Evolutionary conservation across 1,140 invertebrate genomes (phyloP).

Genomic region (Aphidius gifuensis): DNA sequence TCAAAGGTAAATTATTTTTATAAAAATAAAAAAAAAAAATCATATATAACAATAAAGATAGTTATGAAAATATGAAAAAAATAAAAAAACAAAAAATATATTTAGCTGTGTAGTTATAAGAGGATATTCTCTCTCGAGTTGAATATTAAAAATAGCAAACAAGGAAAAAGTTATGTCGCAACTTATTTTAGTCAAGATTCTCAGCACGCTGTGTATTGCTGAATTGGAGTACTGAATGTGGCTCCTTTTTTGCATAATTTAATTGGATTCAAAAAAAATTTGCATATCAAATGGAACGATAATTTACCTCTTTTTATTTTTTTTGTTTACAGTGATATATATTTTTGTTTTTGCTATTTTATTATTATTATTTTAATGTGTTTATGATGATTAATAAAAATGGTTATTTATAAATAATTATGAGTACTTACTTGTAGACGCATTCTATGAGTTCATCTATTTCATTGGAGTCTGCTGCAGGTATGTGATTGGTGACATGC

Average conservation of each 20-base stretch:
- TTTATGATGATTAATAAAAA: no score
- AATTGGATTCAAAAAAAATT: constrained; percentile 22
- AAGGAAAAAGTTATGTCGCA: no score
- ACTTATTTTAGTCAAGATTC: no score
- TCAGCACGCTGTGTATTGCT: neutral
- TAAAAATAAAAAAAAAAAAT: neutral
- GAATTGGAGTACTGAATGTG: constrained; percentile 14
- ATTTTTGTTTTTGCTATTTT: neutral
- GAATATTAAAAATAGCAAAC: no score
- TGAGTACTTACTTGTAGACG: constrained; percentile 53
- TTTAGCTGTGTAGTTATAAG: no score
- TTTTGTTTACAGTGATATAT: constrained; percentile 1
- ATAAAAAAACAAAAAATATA: no score
- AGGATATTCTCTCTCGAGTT: neutral
- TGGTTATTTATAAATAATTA: neutral
- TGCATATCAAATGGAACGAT: constrained; percentile 25
- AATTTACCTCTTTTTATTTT: constrained; percentile 16
- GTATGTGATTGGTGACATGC: constrained; percentile 57
- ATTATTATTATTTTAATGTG: neutral
- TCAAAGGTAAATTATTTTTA: constrained; percentile 7
- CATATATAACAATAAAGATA: no score
- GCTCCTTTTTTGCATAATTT: constrained; percentile 24
- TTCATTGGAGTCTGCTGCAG: constrained; percentile 51
- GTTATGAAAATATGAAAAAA: no score
- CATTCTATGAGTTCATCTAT: constrained; percentile 57